Base-by-base conservation (phyloP, 2,113 vertebrate genomes). In the Phalacrocorax carbo region DNA sequence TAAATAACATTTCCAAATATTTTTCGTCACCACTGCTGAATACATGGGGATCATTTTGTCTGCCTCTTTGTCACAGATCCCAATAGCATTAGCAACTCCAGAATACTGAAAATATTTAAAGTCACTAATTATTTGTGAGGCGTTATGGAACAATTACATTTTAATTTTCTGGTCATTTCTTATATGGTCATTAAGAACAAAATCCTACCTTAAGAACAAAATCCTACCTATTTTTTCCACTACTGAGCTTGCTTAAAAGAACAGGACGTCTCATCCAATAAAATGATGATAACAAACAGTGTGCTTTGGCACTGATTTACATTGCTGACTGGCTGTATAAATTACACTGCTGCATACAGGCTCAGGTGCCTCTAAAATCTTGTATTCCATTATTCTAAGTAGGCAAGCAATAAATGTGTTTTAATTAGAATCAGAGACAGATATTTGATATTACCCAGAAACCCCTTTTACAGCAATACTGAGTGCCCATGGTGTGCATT, bases 1-100 rank as follows among this genome's bases (percentile, higher is more conserved):
- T 94, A 36, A 99, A 78, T 19, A 99, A 95, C 32, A 96, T 46
- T 86, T 98, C 96, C 7, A 99, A 68, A 83, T 98, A 97, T 17
- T 86, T 52, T 60, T 88, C 86, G 42, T 96, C 98, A 23, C 97
- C 87, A n/a, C 90, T 6, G 99, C 98, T 23, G 98, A 95, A 84
- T 98, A 99, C 26, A 99, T 25, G 2, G 98, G 98, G 88, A 98
- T 99, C 69, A 98, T 98, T 98, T 98, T 96, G 82, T 94, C 98
- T 16, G 90, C 82, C 7, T 86, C 96, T 17, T 62, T 94, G 94
- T 98, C 98, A 94, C 98, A 98, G 38, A 25, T 61, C 23, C 97
- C 96, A 26, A 98, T 96, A 7, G 98, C 25, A 99, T 91, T 58
- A 99, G 94, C 69, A 98, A 91, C 44, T 95, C 87, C 93, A 99